A percentile compares a stretch with the other conserved stretches of the same genome.
Evolutionary conservation across 1,140 invertebrate species (phyloP).

Genomic region (Periplaneta americana): DNA sequence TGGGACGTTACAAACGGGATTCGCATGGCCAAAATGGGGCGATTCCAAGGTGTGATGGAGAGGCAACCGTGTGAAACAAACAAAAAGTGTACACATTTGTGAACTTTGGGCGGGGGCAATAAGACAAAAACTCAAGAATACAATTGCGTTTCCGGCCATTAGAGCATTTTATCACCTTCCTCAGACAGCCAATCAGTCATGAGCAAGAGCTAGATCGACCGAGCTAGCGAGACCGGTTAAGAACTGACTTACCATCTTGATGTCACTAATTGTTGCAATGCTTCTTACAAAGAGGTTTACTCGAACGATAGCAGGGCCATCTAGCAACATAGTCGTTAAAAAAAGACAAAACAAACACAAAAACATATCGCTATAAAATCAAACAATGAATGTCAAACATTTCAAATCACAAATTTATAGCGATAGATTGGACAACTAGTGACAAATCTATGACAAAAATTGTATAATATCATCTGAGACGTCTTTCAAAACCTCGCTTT

Average conservation of each 20-base stretch:
- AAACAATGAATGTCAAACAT: not conserved
- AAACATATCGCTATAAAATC: no score
- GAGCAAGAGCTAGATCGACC: no score
- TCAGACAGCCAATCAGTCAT: not conserved
- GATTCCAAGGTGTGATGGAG: not conserved
- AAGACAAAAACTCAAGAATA: not conserved
- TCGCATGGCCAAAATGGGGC: not conserved
- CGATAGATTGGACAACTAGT: no score
- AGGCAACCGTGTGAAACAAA: not conserved
- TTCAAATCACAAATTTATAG: not conserved
- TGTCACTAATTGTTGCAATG: slow-evolving; percentile 96
- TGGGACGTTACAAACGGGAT: not conserved
- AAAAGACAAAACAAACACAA: not conserved
- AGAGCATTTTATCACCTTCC: not conserved
- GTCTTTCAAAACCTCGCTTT: no score
- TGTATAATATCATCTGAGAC: no score
- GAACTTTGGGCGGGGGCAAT: not conserved
- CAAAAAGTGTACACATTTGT: not conserved
- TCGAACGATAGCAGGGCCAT: slow-evolving; percentile 87
- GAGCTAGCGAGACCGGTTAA: no score
- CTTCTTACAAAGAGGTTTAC: slow-evolving; percentile 96
- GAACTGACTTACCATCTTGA: slow-evolving; percentile 87
- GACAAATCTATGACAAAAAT: no score
- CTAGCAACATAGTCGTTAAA: slow-evolving; percentile 49
- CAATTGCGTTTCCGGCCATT: not conserved